phyloP scores from a whole-genome alignment of 1,140 invertebrate species.

The Bombus vancouverensis region DNA sequence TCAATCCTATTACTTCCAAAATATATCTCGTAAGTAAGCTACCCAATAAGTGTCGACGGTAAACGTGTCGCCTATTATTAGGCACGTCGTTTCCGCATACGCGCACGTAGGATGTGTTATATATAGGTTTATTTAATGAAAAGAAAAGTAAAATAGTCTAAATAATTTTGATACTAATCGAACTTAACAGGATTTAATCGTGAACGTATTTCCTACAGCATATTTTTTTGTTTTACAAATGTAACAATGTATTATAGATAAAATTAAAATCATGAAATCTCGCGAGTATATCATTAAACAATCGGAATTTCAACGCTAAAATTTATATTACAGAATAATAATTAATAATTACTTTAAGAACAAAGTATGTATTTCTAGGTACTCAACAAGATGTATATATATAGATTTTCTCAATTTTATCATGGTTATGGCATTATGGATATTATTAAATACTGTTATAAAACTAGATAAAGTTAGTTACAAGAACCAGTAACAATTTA shows the following conservation, averaged over 20 bases:
- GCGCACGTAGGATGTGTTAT: conserved; percentile 56
- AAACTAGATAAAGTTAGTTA: neutral
- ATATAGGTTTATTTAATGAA: conserved; percentile 48
- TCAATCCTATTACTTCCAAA: conserved; percentile 21
- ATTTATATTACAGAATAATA: neutral
- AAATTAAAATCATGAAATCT: neutral
- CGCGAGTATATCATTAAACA: neutral
- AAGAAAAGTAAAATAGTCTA: conserved; percentile 21
- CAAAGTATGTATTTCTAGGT: neutral
- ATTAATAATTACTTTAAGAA: neutral
- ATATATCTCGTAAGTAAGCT: conserved; percentile 49
- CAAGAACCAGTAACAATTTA: neutral
- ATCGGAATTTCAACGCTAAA: neutral
- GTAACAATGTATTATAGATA: too few species aligned
- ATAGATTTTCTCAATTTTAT: neutral
- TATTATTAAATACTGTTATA: neutral
- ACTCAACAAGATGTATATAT: neutral
- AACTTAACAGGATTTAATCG: neutral
- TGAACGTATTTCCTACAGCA: neutral
- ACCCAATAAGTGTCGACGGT: conserved; percentile 58
- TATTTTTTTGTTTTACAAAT: neutral
- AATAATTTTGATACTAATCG: neutral
- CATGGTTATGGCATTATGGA: neutral
- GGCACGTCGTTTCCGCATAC: conserved; percentile 67
- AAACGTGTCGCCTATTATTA: conserved; percentile 69